These are phyloP conservation scores for Pagetopsis macropterus DNA, from an alignment of 2,797 vertebrate genomes.

Conservation along the genomic window DNA sequence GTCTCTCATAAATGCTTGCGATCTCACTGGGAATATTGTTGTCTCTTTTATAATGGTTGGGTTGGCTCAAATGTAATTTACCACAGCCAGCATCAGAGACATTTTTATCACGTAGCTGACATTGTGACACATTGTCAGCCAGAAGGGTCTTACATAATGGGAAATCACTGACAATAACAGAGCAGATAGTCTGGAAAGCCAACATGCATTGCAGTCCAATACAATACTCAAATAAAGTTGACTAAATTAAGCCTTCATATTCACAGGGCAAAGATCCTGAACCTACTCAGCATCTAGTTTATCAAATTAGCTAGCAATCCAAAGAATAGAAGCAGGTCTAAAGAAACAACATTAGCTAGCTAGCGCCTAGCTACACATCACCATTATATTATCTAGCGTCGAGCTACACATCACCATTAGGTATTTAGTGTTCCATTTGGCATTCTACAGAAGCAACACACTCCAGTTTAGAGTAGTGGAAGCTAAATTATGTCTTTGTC, in stretches of 20 bases:
- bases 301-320: background rate
- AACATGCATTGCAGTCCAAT: background rate
- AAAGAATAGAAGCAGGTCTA: background rate
- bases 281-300: background rate
- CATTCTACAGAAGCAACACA: background rate
- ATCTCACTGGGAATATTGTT: slow-evolving; percentile 21
- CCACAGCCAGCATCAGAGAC: slow-evolving; percentile 32
- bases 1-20: background rate
- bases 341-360: background rate
- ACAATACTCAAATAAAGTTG: background rate
- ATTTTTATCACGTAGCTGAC: slow-evolving; percentile 44
- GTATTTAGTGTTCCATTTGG: background rate
- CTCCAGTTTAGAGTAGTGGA: background rate
- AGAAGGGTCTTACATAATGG: slow-evolving; percentile 24
- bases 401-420: background rate
- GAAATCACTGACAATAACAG: slow-evolving; percentile 29
- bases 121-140: slow-evolving; percentile 66
- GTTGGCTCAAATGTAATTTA: slow-evolving; percentile 37
- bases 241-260: slow-evolving; percentile 5
- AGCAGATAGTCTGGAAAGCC: slow-evolving; percentile 16
- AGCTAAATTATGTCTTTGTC: background rate
- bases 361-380: background rate
- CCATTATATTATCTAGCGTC: no score
- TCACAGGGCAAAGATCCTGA: background rate
- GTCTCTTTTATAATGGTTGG: slow-evolving; percentile 22